Evolutionary conservation across 2,113 vertebrate species (phyloP), one percentile per base, ranked within the genome.

Genomic region (Gymnogyps californianus): DNA sequence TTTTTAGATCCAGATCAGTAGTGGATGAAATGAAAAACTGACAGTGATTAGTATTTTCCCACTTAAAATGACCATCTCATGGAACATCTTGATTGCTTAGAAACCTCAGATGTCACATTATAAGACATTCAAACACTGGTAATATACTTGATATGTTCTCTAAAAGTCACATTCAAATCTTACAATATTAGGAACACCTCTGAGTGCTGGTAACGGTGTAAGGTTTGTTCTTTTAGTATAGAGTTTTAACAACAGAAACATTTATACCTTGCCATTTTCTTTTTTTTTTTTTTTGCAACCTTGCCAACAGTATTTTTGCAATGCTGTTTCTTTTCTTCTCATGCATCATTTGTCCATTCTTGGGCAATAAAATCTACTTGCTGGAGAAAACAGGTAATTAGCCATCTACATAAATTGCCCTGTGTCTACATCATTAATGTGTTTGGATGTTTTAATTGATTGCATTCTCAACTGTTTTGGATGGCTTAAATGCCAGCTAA

Each of bases 401-500:
- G 88, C 90, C 70, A 64, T 87, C 93, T 89, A 51, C 72, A 57
- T 44, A 46, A 79, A 90, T 49, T 93, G 75, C 92, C 81, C 90
- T 11, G 36, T 92, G 93, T 77, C 94, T 91, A 49, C 90, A 79
- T 83, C 92, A 36, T 94, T 97, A 92, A 86, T 90, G 95, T 87
- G 84, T 83, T 94, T 78, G 80, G 94, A 92, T 94, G 83, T 85
- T 96, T 94, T 93, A 93, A 96, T 83, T 95, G 93, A 96, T 94
- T 86, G 76, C 93, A 54, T 88, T 97, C 82, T 90, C 82, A 40
- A 40, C 90, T 67, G 66, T 11, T 67, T 80, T 65, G 86, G 91
- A 92, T 83, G 77, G 59, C 69, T 94, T 91, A 94, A 97, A 94
- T 91, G 96, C 72, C 88, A 94, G 90, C 95, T 96, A 94, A 97